Percentiles rank a stretch among this genome's conserved stretches.
phyloP scores from a whole-genome alignment of 2,797 vertebrate species.

The Phylloscopus collybita region DNA sequence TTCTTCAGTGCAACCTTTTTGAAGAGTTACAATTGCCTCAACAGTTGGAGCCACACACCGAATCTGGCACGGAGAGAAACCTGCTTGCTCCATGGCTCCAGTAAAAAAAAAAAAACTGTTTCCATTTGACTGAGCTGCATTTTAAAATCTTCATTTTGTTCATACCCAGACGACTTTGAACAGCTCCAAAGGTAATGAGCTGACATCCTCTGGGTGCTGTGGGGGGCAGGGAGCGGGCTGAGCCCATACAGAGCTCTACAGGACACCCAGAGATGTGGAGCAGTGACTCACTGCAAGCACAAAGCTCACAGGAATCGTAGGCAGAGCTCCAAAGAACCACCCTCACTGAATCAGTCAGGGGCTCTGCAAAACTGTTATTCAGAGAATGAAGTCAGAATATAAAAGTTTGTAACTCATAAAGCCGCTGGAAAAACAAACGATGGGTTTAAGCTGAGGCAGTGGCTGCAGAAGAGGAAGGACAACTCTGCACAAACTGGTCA shows the following conservation, averaged over 20 bases:
- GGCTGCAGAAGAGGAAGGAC: neutral
- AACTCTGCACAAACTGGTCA: neutral
- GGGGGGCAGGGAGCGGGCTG: neutral
- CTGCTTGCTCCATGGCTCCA: neutral
- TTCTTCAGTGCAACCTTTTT: neutral
- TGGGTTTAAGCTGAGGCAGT: neutral
- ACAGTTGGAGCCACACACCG: neutral
- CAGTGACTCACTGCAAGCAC: neutral
- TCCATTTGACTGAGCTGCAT: neutral
- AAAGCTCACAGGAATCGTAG: neutral
- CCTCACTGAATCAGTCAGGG: neutral
- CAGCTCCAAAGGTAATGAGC: neutral
- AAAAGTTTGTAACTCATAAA: neutral
- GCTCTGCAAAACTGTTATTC: neutral
- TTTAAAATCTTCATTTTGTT: neutral
- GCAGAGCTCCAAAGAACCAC: conserved; percentile 3
- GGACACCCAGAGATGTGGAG: neutral
- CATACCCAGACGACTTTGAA: neutral
- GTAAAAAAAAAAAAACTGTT: neutral
- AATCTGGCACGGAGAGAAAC: neutral
- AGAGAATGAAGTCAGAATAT: neutral
- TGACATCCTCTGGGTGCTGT: neutral
- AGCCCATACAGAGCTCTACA: neutral
- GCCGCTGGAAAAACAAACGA: neutral
- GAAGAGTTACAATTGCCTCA: neutral